phyloP scores from a whole-genome alignment of 2,797 vertebrate genomes.

The Cossypha heuglini region DNA sequence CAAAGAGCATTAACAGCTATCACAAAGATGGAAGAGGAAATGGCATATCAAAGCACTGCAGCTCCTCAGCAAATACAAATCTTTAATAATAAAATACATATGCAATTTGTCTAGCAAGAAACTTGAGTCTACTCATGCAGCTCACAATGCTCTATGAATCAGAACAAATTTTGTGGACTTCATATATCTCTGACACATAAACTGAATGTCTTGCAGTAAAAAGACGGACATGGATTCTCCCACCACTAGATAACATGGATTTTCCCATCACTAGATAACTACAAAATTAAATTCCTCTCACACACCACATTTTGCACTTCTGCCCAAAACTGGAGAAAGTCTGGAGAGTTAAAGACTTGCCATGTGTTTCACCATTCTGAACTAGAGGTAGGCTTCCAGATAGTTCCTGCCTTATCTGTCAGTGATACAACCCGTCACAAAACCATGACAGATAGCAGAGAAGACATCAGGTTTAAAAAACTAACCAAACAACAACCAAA shows the following conservation, averaged over 20 bases:
- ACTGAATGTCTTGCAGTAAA: neutral
- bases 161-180: neutral
- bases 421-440: neutral
- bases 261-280: neutral
- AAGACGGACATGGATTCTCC: neutral
- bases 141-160: neutral
- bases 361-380: neutral
- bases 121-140: neutral
- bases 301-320: neutral
- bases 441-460: neutral
- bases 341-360: neutral
- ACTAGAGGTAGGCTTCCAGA: neutral
- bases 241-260: neutral
- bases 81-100: neutral
- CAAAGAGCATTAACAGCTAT: neutral
- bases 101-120: neutral
- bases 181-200: neutral
- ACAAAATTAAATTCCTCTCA: neutral
- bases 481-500: neutral
- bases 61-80: neutral
- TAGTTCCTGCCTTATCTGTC: neutral
- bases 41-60: neutral
- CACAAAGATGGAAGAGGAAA: neutral
- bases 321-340: neutral
- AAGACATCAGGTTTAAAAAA: neutral